Conservation (phyloP, 2,888 invertebrate species). For the Melanargia galathea region DNA sequence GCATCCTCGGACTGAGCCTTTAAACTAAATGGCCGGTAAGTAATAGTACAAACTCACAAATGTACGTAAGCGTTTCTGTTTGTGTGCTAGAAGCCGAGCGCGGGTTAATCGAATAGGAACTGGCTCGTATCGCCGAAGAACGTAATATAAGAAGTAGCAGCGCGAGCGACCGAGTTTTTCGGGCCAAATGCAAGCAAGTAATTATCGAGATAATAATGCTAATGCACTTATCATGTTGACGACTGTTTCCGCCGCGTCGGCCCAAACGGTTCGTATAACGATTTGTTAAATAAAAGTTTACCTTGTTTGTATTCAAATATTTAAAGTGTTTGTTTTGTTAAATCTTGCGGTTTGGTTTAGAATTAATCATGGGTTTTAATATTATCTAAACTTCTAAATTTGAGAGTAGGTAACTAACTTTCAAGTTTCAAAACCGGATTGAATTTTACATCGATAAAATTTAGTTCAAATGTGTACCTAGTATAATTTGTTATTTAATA, state of each 20-base stretch:
- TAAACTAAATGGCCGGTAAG: slow-evolving; percentile 65
- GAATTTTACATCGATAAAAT: no score
- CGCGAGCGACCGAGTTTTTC: slow-evolving; percentile 54
- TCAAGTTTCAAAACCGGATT: no score
- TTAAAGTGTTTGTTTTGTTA: slow-evolving; percentile 16
- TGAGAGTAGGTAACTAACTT: no score
- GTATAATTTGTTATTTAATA: no score
- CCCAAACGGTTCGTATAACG: slow-evolving; percentile 51
- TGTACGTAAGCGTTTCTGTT: background rate
- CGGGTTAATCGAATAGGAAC: background rate
- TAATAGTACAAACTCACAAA: slow-evolving; percentile 62
- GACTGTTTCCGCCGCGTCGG: slow-evolving; percentile 69
- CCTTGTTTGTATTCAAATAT: slow-evolving; percentile 22
- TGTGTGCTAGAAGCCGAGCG: background rate
- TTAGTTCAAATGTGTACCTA: no score
- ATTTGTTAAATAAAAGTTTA: slow-evolving; percentile 49
- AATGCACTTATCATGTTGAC: slow-evolving; percentile 81
- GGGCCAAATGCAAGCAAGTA: slow-evolving; percentile 80
- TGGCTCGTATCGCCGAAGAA: background rate
- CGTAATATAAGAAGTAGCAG: slow-evolving; percentile 70
- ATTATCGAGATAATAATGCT: slow-evolving; percentile 82
- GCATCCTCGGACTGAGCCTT: slow-evolving; percentile 45
- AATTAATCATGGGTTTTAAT: background rate
- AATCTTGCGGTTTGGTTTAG: background rate
- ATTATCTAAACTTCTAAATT: background rate